Evolutionary conservation across 2,797 vertebrate species (phyloP).

Genomic region (Sandelia bainsii): DNA sequence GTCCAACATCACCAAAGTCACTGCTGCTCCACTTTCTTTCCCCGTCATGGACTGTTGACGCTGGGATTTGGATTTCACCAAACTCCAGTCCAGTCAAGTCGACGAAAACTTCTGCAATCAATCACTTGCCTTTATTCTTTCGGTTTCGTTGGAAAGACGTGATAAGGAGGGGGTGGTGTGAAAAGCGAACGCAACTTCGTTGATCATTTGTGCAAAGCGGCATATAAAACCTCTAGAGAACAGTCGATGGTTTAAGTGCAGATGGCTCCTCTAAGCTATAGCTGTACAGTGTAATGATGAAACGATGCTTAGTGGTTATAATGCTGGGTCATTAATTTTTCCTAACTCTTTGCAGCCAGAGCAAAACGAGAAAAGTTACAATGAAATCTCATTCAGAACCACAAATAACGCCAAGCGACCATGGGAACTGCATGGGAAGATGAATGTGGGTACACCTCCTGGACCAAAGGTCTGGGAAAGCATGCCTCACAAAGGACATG

Average conservation of each 20-base stretch:
- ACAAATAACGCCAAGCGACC: neutral
- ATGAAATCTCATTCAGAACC: neutral
- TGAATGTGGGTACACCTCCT: neutral
- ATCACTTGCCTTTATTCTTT: constrained; percentile 72
- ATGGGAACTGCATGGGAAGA: constrained; percentile 27
- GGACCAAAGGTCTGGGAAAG: constrained; percentile 18
- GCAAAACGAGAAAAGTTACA: neutral
- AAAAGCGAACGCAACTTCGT: neutral
- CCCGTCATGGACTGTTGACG: constrained; percentile 75
- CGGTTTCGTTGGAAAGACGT: constrained; percentile 66
- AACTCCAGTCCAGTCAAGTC: constrained; percentile 79
- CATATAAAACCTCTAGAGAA: neutral
- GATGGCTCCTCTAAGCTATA: neutral
- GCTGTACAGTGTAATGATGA: neutral
- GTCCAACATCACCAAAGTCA: constrained; percentile 66
- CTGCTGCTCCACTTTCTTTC: constrained; percentile 68
- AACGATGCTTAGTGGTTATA: neutral
- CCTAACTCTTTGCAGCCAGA: neutral
- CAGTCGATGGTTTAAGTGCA: neutral
- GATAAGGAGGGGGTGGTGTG: constrained; percentile 4
- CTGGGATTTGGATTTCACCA: constrained; percentile 73
- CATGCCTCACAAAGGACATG: neutral
- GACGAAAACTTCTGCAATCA: constrained; percentile 72
- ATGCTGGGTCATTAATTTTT: neutral
- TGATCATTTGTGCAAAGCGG: neutral